Base-by-base conservation (phyloP, 2,888 invertebrate species). In the Trichopoda pennipes region DNA sequence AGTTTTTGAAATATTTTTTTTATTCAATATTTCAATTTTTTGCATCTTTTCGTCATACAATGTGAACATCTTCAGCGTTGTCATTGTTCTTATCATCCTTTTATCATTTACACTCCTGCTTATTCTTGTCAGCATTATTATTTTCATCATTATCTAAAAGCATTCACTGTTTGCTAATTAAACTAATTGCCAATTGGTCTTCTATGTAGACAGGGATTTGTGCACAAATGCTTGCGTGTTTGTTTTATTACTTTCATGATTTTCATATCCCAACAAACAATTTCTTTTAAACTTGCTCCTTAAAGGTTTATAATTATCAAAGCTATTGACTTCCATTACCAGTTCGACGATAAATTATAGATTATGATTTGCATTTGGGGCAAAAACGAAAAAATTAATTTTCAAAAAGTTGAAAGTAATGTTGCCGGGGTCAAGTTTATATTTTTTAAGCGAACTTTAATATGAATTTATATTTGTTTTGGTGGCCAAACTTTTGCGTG, bases 131-230 rank as follows among this genome's bases (percentile, higher is more conserved):
- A 60, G 58, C 72, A 70, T 47, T 66, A 64, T 60, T 23, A 73
- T 73, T 80, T 74, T 74, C 68, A 53, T 78, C 44, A 78, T 61
- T 72, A 56, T 64, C 61, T 79, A 76, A 79, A 72, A 51, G 70
- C 68, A 73, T 72, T 74, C 81, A 83, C 84, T 83, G 81, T 80
- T 78, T 81, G 61, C 80, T 84, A 84, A 85, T 85, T 85, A 85
- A 81, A 84, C 84, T 85, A 85, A 84, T 85, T 85, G 76, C 69
- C 69, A 74, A 60, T 70, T 75, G 68, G 74, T 69, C 16, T 42
- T 61, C n/a, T 60, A 17, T 73, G 60, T 47, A 42, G 68, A 16
- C 9, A 8, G 51, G 55, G 21, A 21, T 72, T 38, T 28, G 58
- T 35, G 47, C 64, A 16, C n/a, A 8, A 58, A 44, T 17, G 32